Base-by-base conservation (phyloP, 2,888 invertebrate genomes). In the Ecdyonurus torrentis region DNA sequence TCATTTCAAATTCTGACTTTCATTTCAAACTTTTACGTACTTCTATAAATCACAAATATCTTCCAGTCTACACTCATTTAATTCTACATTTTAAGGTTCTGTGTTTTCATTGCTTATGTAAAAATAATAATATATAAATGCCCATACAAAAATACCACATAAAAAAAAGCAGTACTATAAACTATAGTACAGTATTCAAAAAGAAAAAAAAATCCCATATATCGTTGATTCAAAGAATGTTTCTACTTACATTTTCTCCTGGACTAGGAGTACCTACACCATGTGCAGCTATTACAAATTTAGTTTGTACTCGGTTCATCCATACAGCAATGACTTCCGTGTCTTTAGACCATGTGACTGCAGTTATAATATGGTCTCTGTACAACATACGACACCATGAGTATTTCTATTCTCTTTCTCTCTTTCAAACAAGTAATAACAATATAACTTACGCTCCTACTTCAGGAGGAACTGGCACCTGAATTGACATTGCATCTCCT, bases 291-390 rank as follows among this genome's bases (percentile, higher is more conserved):
- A 85, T 73, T 62, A 81, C 76, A 20, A 86, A 83, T 62, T 80
- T 76, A 70, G 92, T 94, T 74, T 97, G 96, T 24, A 87, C 84
- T 62, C 96, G 79, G 75, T 94, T 91, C 75, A 92, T 86, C 92
- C 94, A 96, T 65, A 90, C 83, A 18, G 93, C 81, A 7, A 85
- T 81, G 18, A 94, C 77, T 18, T 83, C 76, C 50, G 80, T 76
- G 66, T 85, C 82, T 64, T 83, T 83, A 60, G 88, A 82, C 83
- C 94, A 95, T 59, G 81, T 76, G n/a, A 92, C 76, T 7, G 74
- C 70, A 3, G 76, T 76, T 59, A 79, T 70, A 67, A 78, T 77
- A 67, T 75, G 72, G 20, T 76, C 76, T 50, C 71, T 71, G 60
- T 23, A 65, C 60, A 15, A 2, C 23, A 5, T 20, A 59, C 5